These are phyloP conservation scores for Melitaea cinxia DNA, from an alignment of 1,140 invertebrate genomes.

Conservation along the genomic window DNA sequence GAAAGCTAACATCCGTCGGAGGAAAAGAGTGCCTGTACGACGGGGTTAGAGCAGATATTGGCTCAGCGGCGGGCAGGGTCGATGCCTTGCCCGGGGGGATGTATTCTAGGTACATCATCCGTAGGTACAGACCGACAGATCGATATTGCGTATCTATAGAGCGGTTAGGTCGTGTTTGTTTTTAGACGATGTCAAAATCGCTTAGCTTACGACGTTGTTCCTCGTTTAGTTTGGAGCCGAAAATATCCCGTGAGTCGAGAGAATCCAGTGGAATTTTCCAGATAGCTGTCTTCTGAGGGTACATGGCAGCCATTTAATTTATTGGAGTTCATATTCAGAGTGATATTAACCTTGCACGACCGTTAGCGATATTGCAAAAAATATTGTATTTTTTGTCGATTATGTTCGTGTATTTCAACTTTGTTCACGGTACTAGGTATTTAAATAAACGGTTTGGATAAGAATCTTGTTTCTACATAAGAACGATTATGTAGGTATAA, in stretches of 20 bases:
- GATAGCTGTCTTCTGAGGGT: slow-evolving; percentile 33
- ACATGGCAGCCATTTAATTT: slow-evolving; percentile 30
- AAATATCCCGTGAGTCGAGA: slow-evolving; percentile 32
- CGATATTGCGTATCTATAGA: slow-evolving; percentile 65
- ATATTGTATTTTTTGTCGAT: background rate
- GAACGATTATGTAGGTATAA: no score
- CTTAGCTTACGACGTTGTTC: slow-evolving; percentile 35
- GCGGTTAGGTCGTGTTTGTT: slow-evolving; percentile 57
- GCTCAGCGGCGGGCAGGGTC: slow-evolving; percentile 45
- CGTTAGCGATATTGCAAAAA: slow-evolving; percentile 9
- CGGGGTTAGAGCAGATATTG: slow-evolving; percentile 43
- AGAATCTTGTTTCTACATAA: no score
- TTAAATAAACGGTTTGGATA: no score
- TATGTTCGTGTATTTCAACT: background rate
- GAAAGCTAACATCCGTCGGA: slow-evolving; percentile 48
- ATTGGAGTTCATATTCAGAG: slow-evolving; percentile 22
- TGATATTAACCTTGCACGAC: slow-evolving; percentile 20
- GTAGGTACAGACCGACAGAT: slow-evolving; percentile 68
- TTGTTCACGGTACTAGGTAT: background rate
- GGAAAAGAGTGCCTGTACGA: slow-evolving; percentile 50
- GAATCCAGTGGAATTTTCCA: slow-evolving; percentile 32
- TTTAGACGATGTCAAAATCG: slow-evolving; percentile 55
- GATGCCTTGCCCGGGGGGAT: slow-evolving; percentile 60
- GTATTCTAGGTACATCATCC: slow-evolving; percentile 69
- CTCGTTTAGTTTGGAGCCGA: slow-evolving; percentile 34